Percentiles rank a stretch among this genome's conserved stretches.
These are phyloP conservation scores for Platyura marginata DNA, from an alignment of 1,140 invertebrate species.

Conservation along the genomic window DNA sequence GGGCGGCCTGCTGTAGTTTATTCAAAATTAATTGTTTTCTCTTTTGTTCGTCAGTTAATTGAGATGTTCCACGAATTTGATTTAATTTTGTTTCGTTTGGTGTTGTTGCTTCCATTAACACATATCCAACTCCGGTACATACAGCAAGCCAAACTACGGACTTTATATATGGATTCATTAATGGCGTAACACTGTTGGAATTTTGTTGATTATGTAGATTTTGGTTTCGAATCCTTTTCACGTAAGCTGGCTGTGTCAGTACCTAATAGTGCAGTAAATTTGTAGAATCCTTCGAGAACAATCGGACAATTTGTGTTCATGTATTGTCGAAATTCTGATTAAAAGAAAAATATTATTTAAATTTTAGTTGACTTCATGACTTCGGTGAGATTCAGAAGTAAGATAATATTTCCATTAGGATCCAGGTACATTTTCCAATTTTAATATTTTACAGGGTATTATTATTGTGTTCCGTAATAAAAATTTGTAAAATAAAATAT, in stretches of 20 bases:
- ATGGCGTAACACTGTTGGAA: slow-evolving; percentile 1
- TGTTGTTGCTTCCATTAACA: neutral
- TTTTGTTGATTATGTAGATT: slow-evolving; percentile 5
- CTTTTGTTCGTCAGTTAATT: neutral
- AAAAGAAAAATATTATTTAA: too few species aligned
- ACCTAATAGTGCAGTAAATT: slow-evolving; percentile 32
- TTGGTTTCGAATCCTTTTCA: slow-evolving; percentile 29
- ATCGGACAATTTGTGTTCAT: slow-evolving; percentile 36
- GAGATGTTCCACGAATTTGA: neutral
- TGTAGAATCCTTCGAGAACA: slow-evolving; percentile 37
- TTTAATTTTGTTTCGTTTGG: neutral
- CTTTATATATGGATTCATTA: neutral
- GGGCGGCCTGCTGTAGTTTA: too few species aligned
- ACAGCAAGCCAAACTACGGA: neutral
- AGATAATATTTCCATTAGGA: too few species aligned
- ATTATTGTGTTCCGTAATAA: too few species aligned
- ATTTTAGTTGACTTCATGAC: too few species aligned
- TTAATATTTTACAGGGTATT: too few species aligned
- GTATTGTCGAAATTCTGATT: slow-evolving; percentile 36
- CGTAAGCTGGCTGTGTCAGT: slow-evolving; percentile 25
- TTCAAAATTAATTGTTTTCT: too few species aligned
- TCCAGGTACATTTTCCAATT: too few species aligned
- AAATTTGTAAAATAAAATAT: neutral
- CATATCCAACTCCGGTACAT: neutral
- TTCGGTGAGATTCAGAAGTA: too few species aligned